phyloP scores from a whole-genome alignment of 1,140 invertebrate genomes.

The Ceratitis capitata region DNA sequence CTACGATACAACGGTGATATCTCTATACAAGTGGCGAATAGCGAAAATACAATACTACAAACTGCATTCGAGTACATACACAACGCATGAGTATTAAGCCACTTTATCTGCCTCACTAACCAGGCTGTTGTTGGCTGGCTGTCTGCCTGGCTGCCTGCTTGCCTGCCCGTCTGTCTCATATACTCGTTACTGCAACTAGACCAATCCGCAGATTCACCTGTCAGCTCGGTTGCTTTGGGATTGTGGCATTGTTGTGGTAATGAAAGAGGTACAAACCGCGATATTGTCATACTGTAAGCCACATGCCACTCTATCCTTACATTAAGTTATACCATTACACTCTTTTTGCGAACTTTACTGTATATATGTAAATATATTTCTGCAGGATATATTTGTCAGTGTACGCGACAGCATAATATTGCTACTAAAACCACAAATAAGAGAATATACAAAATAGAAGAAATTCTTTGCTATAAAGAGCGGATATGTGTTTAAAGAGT shows the following conservation, averaged over 20 bases:
- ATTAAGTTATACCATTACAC: too few species aligned
- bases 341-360: too few species aligned
- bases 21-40: neutral
- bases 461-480: neutral
- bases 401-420: neutral
- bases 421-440: neutral
- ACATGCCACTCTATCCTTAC: neutral
- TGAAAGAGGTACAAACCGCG: neutral
- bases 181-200: too few species aligned
- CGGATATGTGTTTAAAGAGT: too few species aligned
- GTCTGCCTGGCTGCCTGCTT: too few species aligned
- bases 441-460: neutral
- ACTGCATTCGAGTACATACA: too few species aligned
- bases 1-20: neutral
- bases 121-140: neutral
- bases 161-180: too few species aligned
- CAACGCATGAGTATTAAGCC: neutral
- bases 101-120: neutral
- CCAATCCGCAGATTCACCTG: neutral
- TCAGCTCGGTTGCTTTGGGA: neutral
- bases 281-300: neutral
- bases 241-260: neutral
- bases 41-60: too few species aligned
- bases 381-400: too few species aligned
- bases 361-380: too few species aligned